Percentiles rank a stretch among this genome's conserved stretches.
These are phyloP conservation scores for Elaphurus davidianus DNA, from an alignment of 2,113 vertebrate genomes.

Conservation along the genomic window DNA sequence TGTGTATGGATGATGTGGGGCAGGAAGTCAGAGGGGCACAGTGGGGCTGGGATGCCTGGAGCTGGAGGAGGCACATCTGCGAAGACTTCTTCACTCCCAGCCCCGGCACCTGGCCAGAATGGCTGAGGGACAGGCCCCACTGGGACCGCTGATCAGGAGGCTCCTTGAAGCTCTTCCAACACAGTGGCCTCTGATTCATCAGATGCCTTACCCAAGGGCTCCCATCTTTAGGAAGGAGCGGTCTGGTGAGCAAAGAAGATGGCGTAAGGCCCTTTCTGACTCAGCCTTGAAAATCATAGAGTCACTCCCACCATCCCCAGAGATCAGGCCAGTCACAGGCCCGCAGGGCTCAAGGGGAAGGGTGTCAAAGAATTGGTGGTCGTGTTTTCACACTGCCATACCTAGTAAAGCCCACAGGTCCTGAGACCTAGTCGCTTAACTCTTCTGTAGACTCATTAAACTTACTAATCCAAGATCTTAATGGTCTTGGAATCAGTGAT, in stretches of 20 bases:
- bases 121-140: background rate
- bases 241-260: background rate
- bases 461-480: background rate
- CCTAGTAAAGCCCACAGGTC: background rate
- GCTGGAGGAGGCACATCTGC: background rate
- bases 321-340: background rate
- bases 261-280: background rate
- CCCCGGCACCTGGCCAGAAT: rapidly evolving
- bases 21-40: background rate
- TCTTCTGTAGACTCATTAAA: background rate
- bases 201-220: background rate
- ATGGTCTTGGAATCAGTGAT: background rate
- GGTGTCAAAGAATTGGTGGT: background rate
- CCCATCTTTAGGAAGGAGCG: background rate
- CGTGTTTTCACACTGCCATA: background rate
- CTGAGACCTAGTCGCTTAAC: background rate
- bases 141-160: background rate
- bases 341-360: background rate
- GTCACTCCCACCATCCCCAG: background rate
- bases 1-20: background rate
- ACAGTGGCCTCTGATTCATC: too few species aligned
- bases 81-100: background rate
- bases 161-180: rapidly evolving
- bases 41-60: background rate
- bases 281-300: background rate